phyloP scores from a whole-genome alignment of 2,888 invertebrate genomes.

The Lasioglossum figueresi region DNA sequence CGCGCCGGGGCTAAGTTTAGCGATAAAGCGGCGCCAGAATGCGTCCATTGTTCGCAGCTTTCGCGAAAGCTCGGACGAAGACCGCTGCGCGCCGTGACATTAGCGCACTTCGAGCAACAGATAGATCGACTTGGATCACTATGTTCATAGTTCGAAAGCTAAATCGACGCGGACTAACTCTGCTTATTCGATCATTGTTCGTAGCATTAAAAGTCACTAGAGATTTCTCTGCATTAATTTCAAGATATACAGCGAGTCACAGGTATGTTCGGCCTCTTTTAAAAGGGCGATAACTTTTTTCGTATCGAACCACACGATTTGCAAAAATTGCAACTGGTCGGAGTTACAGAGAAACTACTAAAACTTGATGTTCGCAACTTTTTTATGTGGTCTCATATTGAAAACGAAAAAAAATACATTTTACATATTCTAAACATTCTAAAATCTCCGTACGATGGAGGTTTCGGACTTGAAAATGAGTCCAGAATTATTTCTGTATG shows the following conservation, averaged over 20 bases:
- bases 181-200: not conserved
- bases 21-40: conserved; percentile 49
- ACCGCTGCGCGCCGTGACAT: not conserved
- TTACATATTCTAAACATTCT: no score
- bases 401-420: no score
- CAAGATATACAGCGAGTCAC: not conserved
- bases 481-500: no score
- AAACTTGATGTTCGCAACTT: no score
- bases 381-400: no score
- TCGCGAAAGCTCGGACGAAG: conserved; percentile 14
- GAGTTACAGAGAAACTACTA: no score
- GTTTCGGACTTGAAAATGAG: not conserved
- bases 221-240: not conserved
- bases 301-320: not conserved
- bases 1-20: conserved; percentile 43
- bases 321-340: not conserved
- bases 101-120: conserved; percentile 8
- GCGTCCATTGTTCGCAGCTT: conserved; percentile 46
- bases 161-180: not conserved
- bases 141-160: not conserved
- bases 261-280: no score
- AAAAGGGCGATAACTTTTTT: no score
- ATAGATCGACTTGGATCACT: not conserved
- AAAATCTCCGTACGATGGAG: not conserved
- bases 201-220: not conserved